These are phyloP conservation scores for Hemaris fuciformis DNA, from an alignment of 2,888 invertebrate genomes.

Conservation along the genomic window DNA sequence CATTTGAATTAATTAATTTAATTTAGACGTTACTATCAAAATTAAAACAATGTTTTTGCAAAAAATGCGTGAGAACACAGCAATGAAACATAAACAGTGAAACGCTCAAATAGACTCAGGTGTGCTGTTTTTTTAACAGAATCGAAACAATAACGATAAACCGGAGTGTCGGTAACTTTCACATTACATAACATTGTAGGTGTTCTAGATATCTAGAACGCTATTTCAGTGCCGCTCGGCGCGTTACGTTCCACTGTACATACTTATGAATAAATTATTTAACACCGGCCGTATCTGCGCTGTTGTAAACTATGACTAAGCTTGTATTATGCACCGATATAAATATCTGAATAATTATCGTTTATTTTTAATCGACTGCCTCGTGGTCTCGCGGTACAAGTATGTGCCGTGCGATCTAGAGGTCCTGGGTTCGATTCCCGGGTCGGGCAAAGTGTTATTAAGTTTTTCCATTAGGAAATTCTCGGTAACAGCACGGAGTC, in stretches of 20 bases:
- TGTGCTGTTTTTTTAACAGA: neutral
- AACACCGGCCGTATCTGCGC: neutral
- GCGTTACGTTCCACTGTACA: neutral
- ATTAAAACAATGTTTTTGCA: no score
- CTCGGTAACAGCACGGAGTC: no score
- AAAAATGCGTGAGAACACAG: no score
- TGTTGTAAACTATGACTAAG: neutral
- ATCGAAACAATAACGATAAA: neutral
- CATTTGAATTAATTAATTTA: no score
- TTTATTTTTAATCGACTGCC: no score
- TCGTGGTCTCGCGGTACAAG: no score
- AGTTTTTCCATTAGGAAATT: no score
- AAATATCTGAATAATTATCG: neutral
- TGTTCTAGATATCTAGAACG: neutral
- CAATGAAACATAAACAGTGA: neutral
- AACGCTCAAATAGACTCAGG: neutral
- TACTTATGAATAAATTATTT: slow-evolving; percentile 3
- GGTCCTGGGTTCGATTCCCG: no score
- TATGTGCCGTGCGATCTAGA: no score
- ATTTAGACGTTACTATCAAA: no score
- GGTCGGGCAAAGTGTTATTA: no score
- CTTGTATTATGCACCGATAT: neutral
- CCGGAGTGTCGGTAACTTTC: neutral
- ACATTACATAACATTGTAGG: neutral
- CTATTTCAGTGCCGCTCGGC: neutral